phyloP scores from a whole-genome alignment of 2,113 vertebrate species.

The Channa argus region DNA sequence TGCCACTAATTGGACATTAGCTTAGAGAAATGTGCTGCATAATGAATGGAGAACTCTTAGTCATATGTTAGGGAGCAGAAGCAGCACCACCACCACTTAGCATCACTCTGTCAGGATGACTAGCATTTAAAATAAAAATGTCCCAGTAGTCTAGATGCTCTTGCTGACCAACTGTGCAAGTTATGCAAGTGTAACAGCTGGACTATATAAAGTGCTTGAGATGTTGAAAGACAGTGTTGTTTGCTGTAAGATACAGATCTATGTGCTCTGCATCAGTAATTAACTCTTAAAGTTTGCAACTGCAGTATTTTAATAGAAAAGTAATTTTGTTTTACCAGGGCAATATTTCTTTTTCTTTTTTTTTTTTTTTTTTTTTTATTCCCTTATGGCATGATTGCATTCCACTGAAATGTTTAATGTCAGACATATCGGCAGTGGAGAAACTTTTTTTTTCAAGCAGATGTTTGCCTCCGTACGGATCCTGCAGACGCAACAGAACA shows the following conservation, averaged over 20 bases:
- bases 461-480: too few relatives aligned
- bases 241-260: too few relatives aligned
- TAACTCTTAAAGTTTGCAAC: neutral
- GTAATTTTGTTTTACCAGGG: neutral
- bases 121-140: too few relatives aligned
- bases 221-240: neutral
- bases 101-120: neutral
- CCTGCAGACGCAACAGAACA: too few relatives aligned
- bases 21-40: slow-evolving; percentile 26
- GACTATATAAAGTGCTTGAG: neutral
- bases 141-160: slow-evolving; percentile 18
- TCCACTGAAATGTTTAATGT: too few relatives aligned
- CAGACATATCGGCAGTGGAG: too few relatives aligned
- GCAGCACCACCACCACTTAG: slow-evolving; percentile 4
- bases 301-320: too few relatives aligned
- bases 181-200: slow-evolving; percentile 52
- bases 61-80: slow-evolving; percentile 23
- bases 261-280: neutral
- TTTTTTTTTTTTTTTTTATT: neutral
- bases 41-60: slow-evolving; percentile 30
- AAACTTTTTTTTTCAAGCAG: too few relatives aligned
- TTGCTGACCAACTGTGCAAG: slow-evolving; percentile 27
- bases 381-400: neutral
- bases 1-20: slow-evolving; percentile 46
- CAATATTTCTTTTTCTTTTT: neutral